Percentiles rank a stretch among this genome's conserved stretches.
Evolutionary conservation across 2,113 vertebrate genomes (phyloP).

Genomic region (Rhinichthys klamathensis): DNA sequence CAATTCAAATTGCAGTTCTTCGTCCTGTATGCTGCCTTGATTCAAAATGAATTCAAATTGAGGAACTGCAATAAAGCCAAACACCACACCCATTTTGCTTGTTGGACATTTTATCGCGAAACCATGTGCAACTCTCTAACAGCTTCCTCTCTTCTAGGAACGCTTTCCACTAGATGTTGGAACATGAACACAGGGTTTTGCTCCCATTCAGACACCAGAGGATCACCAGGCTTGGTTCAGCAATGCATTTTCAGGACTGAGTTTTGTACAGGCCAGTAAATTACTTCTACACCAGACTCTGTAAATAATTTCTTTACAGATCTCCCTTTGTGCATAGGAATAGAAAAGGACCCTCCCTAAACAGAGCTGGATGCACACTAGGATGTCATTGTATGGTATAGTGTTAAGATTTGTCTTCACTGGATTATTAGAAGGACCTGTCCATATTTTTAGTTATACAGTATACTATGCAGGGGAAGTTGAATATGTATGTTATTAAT

Average conservation of each 20-base stretch:
- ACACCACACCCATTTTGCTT: neutral
- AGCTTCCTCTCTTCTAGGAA: neutral
- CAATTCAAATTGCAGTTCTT: neutral
- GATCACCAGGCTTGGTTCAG: neutral
- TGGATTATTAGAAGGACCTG: neutral
- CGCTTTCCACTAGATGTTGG: neutral
- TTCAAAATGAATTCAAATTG: neutral
- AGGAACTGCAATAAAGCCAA: neutral
- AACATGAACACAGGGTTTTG: neutral
- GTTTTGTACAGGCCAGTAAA: neutral
- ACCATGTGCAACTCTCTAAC: neutral
- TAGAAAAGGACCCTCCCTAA: neutral
- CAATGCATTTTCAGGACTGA: neutral
- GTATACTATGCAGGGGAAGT: neutral
- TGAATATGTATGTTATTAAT: constrained; percentile 45
- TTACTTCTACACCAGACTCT: neutral
- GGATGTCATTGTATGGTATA: neutral
- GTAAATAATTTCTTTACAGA: neutral
- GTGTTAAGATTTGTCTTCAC: neutral
- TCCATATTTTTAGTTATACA: neutral
- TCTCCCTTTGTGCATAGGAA: neutral
- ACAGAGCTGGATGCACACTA: neutral
- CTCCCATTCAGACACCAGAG: neutral
- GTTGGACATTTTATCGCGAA: neutral
- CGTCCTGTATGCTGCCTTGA: neutral